Conservation (phyloP, 2,797 vertebrate genomes). For the Sebastes baramenuke region DNA sequence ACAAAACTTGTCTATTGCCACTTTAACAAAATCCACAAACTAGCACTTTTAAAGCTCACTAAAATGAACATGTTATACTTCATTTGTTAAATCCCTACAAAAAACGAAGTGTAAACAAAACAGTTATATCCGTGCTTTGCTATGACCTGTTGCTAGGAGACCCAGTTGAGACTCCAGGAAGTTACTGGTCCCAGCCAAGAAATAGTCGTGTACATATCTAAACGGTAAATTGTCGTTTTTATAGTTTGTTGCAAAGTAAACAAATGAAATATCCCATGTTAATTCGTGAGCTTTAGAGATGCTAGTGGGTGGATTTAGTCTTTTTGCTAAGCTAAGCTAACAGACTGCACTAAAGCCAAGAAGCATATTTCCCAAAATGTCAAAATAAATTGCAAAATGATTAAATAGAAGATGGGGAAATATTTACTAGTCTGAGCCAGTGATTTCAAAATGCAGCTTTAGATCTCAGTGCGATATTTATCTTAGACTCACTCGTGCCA, state of each 20-base stretch:
- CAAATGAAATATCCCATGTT: neutral
- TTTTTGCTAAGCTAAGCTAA: neutral
- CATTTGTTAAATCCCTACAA: neutral
- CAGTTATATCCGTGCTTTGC: neutral
- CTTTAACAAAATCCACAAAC: neutral
- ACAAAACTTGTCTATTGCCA: neutral
- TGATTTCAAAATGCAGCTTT: constrained; percentile 14
- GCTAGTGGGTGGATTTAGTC: neutral
- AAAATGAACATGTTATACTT: neutral
- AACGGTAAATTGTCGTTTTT: neutral
- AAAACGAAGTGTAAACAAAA: neutral
- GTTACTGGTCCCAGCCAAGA: neutral
- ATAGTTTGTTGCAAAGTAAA: neutral
- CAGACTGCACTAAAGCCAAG: no score
- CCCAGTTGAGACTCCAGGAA: neutral
- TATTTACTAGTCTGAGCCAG: neutral
- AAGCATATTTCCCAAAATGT: neutral
- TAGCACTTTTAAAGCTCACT: neutral
- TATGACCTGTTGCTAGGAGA: neutral
- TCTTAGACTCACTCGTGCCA: neutral
- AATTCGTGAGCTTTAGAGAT: neutral
- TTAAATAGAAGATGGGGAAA: neutral
- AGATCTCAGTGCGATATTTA: constrained; percentile 1
- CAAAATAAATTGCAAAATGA: neutral
- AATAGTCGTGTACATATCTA: neutral